Percentiles rank a stretch among this genome's conserved stretches.
Evolutionary conservation across 2,888 invertebrate genomes (phyloP).

Genomic region (Xylota segnis): DNA sequence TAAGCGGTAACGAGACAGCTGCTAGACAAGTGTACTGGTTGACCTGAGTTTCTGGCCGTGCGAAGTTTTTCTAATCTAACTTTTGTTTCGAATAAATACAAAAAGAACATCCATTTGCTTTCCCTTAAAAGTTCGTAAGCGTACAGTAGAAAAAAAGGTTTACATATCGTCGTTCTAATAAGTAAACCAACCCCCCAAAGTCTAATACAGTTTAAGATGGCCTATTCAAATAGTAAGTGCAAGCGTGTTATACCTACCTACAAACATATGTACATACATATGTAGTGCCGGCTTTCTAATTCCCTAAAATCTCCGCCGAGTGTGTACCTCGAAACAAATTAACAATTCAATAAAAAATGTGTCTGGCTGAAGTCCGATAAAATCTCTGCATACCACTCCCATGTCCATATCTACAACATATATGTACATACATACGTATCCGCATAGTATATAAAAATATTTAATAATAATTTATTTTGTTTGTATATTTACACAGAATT

Average conservation of each 20-base stretch:
- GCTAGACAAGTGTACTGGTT: constrained; percentile 70
- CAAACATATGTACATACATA: not conserved
- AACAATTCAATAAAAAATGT: constrained; percentile 25
- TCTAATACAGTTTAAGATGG: constrained; percentile 48
- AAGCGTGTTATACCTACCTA: constrained; percentile 20
- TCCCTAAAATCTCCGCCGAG: constrained; percentile 11
- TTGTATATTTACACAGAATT: constrained; percentile 87
- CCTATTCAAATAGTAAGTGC: constrained; percentile 76
- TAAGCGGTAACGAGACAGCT: constrained; percentile 69
- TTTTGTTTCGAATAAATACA: constrained; percentile 32
- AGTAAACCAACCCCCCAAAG: constrained; percentile 15
- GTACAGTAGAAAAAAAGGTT: not conserved
- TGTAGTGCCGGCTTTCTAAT: constrained; percentile 62
- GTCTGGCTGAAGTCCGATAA: not conserved
- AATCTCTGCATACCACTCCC: constrained; percentile 64
- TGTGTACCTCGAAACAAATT: constrained; percentile 1
- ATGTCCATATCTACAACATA: constrained; percentile 45
- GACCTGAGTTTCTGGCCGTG: constrained; percentile 53
- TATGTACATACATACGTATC: constrained; percentile 8
- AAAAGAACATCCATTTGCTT: constrained; percentile 10
- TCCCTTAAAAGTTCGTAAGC: not conserved
- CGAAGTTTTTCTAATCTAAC: constrained; percentile 29
- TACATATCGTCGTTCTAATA: not conserved
- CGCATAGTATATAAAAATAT: constrained; percentile 25
- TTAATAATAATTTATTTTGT: constrained; percentile 25